phyloP scores from a whole-genome alignment of 2,113 vertebrate genomes.

The Hippocampus barbouri region DNA sequence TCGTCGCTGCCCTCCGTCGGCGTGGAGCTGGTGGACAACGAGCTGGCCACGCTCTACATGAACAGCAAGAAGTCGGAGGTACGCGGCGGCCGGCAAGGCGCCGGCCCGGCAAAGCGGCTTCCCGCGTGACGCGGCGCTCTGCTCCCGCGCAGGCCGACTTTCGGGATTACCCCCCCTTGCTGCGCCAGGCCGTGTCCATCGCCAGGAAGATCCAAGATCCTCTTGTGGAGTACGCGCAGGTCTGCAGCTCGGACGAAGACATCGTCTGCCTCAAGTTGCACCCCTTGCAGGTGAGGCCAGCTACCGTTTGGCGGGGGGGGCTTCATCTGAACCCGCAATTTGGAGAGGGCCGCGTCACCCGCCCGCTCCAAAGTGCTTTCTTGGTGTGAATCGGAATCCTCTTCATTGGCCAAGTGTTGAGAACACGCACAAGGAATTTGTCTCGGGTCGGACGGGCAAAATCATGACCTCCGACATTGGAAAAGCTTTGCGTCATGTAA shows the following conservation, averaged over 20 bases:
- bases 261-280: constrained; percentile 96
- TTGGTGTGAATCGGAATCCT: no score
- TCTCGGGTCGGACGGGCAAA: no score
- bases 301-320: no score
- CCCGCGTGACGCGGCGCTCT: neutral
- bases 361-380: no score
- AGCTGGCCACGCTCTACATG: constrained; percentile 93
- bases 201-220: constrained; percentile 96
- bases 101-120: neutral
- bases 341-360: no score
- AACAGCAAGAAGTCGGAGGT: constrained; percentile 99
- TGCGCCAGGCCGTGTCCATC: constrained; percentile 92
- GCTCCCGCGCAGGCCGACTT: constrained; percentile 48
- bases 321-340: no score
- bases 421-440: no score
- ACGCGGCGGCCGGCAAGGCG: constrained; percentile 7
- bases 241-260: constrained; percentile 95
- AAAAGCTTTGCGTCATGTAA: no score
- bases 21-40: constrained; percentile 94
- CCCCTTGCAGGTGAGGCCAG: constrained; percentile 82
- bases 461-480: no score
- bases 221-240: constrained; percentile 92
- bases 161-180: constrained; percentile 88
- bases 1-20: constrained; percentile 89
- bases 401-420: no score